Evolutionary conservation across 2,888 invertebrate genomes (phyloP).

Genomic region (Malacosoma neustria): DNA sequence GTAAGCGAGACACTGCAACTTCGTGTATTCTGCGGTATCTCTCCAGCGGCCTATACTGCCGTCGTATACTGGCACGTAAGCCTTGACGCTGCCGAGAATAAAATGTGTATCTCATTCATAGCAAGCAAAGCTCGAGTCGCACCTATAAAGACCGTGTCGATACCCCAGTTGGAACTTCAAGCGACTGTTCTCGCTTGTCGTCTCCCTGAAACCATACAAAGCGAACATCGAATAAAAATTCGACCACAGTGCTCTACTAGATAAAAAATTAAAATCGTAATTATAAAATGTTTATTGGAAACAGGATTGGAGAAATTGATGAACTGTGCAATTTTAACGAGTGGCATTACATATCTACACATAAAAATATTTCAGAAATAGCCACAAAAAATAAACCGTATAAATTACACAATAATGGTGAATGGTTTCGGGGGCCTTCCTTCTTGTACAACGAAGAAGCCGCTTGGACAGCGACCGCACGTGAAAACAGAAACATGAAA

Average conservation of each 20-base stretch:
- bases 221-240: conserved; percentile 7
- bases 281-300: conserved; percentile 15
- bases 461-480: neutral
- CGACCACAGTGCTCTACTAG: conserved; percentile 15
- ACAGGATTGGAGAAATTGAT: conserved; percentile 18
- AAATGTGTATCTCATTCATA: conserved; percentile 2
- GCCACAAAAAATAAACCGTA: conserved; percentile 5
- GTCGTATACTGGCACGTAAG: conserved; percentile 10
- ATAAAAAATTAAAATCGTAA: conserved; percentile 9
- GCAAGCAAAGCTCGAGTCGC: conserved; percentile 7
- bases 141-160: conserved; percentile 5
- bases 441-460: conserved; percentile 2
- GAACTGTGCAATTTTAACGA: conserved; percentile 10
- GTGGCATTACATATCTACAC: conserved; percentile 22
- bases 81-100: neutral
- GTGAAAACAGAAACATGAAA: neutral
- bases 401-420: neutral
- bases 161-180: conserved; percentile 12
- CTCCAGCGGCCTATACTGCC: conserved; percentile 2
- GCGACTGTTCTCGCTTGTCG: conserved; percentile 9
- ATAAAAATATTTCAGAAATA: conserved; percentile 15
- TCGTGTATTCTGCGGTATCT: conserved; percentile 7
- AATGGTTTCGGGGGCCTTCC: conserved; percentile 7
- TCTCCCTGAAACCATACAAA: conserved; percentile 5
- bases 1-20: conserved; percentile 6